phyloP scores from a whole-genome alignment of 2,797 vertebrate genomes.

The Xiphophorus birchmanni region DNA sequence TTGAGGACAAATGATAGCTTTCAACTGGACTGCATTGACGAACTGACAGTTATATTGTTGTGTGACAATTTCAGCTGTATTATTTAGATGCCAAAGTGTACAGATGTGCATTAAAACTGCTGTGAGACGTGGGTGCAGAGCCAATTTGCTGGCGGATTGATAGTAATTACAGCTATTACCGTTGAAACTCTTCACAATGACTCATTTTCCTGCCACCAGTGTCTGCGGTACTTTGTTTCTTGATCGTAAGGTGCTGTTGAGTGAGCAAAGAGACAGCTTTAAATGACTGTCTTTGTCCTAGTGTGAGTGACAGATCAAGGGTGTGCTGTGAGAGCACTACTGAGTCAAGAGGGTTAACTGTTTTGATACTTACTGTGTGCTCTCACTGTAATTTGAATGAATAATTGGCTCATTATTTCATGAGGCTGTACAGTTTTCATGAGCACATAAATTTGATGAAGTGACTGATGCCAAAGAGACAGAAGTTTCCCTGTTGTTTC shows the following conservation, averaged over 20 bases:
- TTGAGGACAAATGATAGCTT: slow-evolving; percentile 20
- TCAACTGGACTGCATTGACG: slow-evolving; percentile 23
- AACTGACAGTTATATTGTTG: slow-evolving; percentile 14
- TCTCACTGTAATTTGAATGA: slow-evolving; percentile 27
- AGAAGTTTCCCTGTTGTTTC: slow-evolving; percentile 65
- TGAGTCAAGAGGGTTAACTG: slow-evolving; percentile 40
- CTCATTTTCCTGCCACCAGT: slow-evolving; percentile 39
- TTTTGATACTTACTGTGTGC: slow-evolving; percentile 30
- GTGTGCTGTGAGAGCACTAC: slow-evolving; percentile 18
- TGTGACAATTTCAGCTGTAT: slow-evolving; percentile 23
- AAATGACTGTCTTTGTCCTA: slow-evolving; percentile 52
- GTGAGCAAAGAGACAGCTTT: slow-evolving; percentile 32
- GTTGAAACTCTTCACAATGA: slow-evolving; percentile 30
- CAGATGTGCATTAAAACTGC: slow-evolving; percentile 28
- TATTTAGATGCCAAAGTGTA: slow-evolving; percentile 24
- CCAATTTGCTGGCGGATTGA: slow-evolving; percentile 22
- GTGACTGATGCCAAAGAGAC: slow-evolving; percentile 47
- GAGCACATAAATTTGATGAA: slow-evolving; percentile 41
- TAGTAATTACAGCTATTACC: slow-evolving; percentile 45
- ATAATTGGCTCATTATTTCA: slow-evolving; percentile 47
- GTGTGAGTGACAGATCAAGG: slow-evolving; percentile 53
- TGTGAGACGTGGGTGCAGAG: slow-evolving; percentile 36
- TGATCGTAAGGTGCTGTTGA: slow-evolving; percentile 41
- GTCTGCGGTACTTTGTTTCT: slow-evolving; percentile 36
- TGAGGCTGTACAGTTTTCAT: slow-evolving; percentile 59